Base-by-base conservation (phyloP, 2,113 vertebrate genomes). In the Thunnus thynnus region DNA sequence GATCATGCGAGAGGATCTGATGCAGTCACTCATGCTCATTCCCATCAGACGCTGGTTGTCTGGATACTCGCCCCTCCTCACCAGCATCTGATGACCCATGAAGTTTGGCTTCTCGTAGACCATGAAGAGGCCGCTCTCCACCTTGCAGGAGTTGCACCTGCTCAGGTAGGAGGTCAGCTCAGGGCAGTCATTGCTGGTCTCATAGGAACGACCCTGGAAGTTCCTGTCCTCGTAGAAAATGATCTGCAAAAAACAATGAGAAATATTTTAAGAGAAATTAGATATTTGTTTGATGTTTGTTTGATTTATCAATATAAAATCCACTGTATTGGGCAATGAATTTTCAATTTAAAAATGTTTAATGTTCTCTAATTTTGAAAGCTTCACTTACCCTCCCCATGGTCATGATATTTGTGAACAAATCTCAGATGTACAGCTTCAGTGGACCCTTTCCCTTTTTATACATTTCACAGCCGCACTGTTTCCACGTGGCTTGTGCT, bases 151-250 rank as follows among this genome's bases (percentile, higher is more conserved):
- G 88, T 82, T 87, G 44, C 92, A 94, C 84, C 17, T 6, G 89
- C 72, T 94, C 71, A 94, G 82, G 62, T 93, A 90, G 63, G 88
- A 60, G 17, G 71, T 71, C 82, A 95, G 72, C 58, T 94, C 93
- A 1, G 88, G 44, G 57, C 88, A 89, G 88, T 94, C 93, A 1
- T 44, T 76, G 83, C 76, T 87, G 60, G 86, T 90, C 80, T 95
- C 93, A 65, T 90, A 93, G 78, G 86, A 91, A 20, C 88, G 90
- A 66, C 93, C 91, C 84, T 91, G 88, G 78, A 94, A 93, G 90
- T 93, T 93, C 32, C 76, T 87, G 17, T 94, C 94, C 88, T 95
- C 92, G 11, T 91, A 95, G 86, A 94, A 95, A 57, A 88, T 91
- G 57, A 93, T 91, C 92, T 94, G 66, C 54, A 78, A n/a, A 79